These are phyloP conservation scores for Fistularia tabacaria DNA, from an alignment of 2,797 vertebrate genomes.

Conservation along the genomic window DNA sequence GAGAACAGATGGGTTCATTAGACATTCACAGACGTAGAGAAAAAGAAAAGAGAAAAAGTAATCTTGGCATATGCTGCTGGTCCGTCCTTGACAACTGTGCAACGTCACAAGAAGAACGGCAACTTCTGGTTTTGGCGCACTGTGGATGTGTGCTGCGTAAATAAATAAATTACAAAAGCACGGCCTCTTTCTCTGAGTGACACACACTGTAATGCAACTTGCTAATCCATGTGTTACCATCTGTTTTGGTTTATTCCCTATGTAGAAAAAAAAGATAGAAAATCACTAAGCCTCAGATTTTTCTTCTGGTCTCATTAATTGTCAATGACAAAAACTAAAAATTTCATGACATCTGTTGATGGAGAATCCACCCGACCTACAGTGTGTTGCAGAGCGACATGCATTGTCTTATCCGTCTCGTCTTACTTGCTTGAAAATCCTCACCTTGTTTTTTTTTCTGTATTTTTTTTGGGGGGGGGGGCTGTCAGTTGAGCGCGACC, in stretches of 20 bases:
- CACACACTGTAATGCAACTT: neutral
- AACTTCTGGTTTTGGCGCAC: conserved; percentile 12
- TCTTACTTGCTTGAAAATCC: too few relatives aligned
- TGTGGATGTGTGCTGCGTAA: conserved; percentile 14
- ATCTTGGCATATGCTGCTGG: conserved; percentile 11
- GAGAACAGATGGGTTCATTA: conserved; percentile 20
- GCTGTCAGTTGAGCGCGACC: neutral
- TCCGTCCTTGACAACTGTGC: conserved; percentile 38
- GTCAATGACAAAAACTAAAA: neutral
- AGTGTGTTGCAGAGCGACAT: neutral
- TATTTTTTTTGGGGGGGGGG: neutral
- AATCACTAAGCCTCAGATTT: too few relatives aligned
- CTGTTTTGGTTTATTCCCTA: too few relatives aligned
- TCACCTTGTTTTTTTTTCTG: too few relatives aligned
- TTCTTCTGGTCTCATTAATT: conserved; percentile 3
- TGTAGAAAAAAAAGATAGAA: too few relatives aligned
- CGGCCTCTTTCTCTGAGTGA: conserved; percentile 8
- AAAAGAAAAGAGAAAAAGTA: conserved; percentile 19
- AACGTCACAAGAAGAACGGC: conserved; percentile 24
- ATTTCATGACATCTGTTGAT: conserved; percentile 8
- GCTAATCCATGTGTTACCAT: too few relatives aligned
- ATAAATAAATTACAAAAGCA: conserved; percentile 13
- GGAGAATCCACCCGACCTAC: neutral
- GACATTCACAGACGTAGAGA: conserved; percentile 49
- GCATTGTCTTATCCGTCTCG: neutral